Conservation (phyloP, 2,797 vertebrate species). For the Myotis planiceps region DNA sequence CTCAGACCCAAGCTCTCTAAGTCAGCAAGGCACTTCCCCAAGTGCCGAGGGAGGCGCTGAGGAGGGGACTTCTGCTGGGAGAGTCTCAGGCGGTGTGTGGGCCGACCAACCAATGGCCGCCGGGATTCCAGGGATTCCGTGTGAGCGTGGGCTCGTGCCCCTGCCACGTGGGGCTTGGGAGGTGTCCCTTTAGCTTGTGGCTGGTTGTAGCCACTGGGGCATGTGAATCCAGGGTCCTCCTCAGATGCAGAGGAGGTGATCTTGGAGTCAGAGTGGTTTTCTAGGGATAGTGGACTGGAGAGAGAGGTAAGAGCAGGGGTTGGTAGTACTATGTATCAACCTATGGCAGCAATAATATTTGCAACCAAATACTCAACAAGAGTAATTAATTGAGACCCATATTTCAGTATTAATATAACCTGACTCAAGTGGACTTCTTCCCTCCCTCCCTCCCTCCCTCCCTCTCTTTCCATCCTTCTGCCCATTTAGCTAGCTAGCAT, state of each 20-base stretch:
- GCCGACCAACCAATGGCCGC: accelerated
- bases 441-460: no score
- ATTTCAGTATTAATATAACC: not conserved
- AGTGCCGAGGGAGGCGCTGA: not conserved
- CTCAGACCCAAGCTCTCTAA: not conserved
- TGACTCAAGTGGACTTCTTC: not conserved
- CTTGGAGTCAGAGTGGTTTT: not conserved
- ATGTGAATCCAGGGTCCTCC: not conserved
- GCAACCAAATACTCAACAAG: not conserved
- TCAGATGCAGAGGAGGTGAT: not conserved
- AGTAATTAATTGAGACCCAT: not conserved
- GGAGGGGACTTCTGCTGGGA: not conserved
- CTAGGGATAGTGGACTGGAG: not conserved
- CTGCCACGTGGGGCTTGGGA: not conserved
- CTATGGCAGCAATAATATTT: not conserved
- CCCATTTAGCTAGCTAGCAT: not conserved
- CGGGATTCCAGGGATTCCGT: accelerated
- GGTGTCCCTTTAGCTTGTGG: not conserved
- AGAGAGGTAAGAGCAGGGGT: not conserved
- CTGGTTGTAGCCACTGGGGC: not conserved
- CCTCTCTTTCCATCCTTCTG: not conserved
- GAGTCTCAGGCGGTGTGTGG: not conserved
- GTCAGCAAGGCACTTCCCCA: not conserved
- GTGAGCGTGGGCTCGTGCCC: accelerated
- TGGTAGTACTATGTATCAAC: not conserved